Base-by-base conservation (phyloP, 2,113 vertebrate genomes). In the Paramisgurnus dabryanus region DNA sequence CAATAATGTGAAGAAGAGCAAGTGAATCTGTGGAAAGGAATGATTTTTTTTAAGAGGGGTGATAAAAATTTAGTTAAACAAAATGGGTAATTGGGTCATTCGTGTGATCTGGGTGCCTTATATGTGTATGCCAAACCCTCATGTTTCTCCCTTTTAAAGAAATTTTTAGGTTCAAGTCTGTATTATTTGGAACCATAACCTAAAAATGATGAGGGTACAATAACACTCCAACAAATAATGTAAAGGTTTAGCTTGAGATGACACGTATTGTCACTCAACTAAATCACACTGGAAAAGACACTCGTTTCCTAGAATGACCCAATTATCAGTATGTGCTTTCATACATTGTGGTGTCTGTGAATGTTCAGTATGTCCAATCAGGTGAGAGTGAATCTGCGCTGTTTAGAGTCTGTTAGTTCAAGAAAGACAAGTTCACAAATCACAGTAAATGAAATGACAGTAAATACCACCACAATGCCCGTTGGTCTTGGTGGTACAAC, bases 401-500 rank as follows among this genome's bases (percentile, higher is more conserved):
- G 40, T 58, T 72, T 43, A 43, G 5, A 73, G 55, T 10, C 27
- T 6, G 50, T 71, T 17, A 40, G 68, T 71, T 55, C 41, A 7
- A 57, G 9, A 71, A 40, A 40, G 7, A 57, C 22, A 10, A 13
- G n/a, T 12, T 57, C 5, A 57, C 50, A 67, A 39, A 61, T 67
- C 5, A 61, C 40, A 74, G 27, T 68, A 75, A 63, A 74, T 69
- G 50, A 58, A 67, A 80, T 71, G 39, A 76, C 55, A 76, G 57
- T 64, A 75, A 75, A 87, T 93, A 93, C 92, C 92, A 91, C 87
- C 82, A 92, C 82, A 65, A 83, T 41, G 71, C 88, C 76, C 10
- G 89, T 82, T 7, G 91, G 91, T 89, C 91, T 89, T 27, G 91
- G 91, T 68, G 92, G 91, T 43, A 92, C 68, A 11, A 76, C 18